These are phyloP conservation scores for Drosophila imparisetae DNA, from an alignment of 2,888 invertebrate genomes.

Conservation along the genomic window DNA sequence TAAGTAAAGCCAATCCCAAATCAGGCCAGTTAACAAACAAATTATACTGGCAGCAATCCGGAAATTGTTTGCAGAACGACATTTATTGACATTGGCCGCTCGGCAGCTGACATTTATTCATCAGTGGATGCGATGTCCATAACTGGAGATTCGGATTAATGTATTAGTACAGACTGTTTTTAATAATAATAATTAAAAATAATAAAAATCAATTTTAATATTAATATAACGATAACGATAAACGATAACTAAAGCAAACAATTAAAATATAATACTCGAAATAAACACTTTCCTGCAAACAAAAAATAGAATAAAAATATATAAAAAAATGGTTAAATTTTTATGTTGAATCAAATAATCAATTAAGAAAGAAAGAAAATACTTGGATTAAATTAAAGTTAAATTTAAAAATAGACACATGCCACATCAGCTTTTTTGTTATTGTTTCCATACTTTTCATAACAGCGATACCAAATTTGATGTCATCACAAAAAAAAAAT, in stretches of 20 bases:
- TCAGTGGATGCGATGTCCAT: background rate
- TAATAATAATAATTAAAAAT: background rate
- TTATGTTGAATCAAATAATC: too few relatives aligned
- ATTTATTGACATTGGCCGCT: constrained; percentile 1
- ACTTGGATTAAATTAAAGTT: too few relatives aligned
- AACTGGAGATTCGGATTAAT: background rate
- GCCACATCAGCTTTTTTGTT: too few relatives aligned
- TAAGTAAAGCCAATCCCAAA: background rate
- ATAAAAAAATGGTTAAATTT: background rate
- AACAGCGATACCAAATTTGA: too few relatives aligned
- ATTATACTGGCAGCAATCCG: background rate
- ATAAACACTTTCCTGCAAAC: background rate
- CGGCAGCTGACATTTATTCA: constrained; percentile 19
- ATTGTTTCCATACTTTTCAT: too few relatives aligned
- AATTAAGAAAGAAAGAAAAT: too few relatives aligned
- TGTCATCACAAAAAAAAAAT: too few relatives aligned
- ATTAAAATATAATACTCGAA: background rate
- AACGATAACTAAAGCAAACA: background rate
- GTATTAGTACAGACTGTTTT: too few relatives aligned
- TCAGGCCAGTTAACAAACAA: constrained; percentile 1
- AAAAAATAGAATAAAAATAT: background rate
- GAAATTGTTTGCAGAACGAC: constrained; percentile 7
- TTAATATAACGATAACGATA: too few relatives aligned
- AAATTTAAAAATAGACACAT: too few relatives aligned
- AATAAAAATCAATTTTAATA: background rate